Evolutionary conservation across 2,888 invertebrate species (phyloP).

Genomic region (Drosophila limbata): DNA sequence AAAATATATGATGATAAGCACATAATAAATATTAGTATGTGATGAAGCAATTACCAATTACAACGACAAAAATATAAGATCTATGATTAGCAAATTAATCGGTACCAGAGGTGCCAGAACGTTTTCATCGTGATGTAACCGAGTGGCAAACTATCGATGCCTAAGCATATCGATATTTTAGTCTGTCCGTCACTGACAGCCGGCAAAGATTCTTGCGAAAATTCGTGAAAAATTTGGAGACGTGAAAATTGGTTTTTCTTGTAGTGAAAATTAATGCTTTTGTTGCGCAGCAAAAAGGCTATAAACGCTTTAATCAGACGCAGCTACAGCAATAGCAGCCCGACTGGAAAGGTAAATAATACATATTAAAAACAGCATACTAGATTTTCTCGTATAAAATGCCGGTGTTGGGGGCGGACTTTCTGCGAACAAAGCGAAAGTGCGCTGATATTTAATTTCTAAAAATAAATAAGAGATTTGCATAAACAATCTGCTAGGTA

Average conservation of each 20-base stretch:
- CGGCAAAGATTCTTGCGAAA: constrained; percentile 47
- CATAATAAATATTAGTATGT: not conserved
- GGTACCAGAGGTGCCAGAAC: constrained; percentile 6
- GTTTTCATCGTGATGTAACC: not conserved
- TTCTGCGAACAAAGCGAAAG: constrained; percentile 35
- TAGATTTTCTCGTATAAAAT: not conserved
- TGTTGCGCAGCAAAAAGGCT: constrained; percentile 41
- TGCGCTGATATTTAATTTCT: constrained; percentile 35
- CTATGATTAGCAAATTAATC: not conserved
- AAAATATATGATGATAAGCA: not conserved
- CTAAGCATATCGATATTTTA: not conserved
- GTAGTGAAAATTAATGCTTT: constrained; percentile 56
- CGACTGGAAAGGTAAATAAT: constrained; percentile 52
- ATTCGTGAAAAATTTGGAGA: constrained; percentile 16
- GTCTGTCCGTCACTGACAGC: constrained; percentile 18
- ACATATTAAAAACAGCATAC: not conserved
- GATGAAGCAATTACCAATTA: not conserved
- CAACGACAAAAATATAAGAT: not conserved
- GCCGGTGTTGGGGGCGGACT: constrained; percentile 15
- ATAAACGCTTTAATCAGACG: constrained; percentile 43
- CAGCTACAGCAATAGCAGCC: constrained; percentile 27
- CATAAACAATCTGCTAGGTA: constrained; percentile 38
- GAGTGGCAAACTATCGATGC: constrained; percentile 2
- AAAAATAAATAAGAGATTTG: constrained; percentile 69
- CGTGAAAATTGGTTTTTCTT: not conserved